Base-by-base conservation (phyloP, 2,113 vertebrate species). In the Passer domesticus region DNA sequence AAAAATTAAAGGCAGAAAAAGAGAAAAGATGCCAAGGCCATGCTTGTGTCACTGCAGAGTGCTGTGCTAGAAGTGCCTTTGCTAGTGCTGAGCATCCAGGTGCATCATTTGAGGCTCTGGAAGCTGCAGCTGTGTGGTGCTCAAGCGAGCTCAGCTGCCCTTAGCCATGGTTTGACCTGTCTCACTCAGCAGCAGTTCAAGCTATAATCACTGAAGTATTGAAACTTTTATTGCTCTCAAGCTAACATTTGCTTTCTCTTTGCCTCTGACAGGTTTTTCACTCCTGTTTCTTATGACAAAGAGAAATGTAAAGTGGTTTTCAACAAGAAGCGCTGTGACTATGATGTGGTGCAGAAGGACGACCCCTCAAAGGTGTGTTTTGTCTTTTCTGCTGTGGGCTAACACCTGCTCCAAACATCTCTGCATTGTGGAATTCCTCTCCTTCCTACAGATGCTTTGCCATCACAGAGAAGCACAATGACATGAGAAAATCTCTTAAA, bases 261-360 rank as follows among this genome's bases (percentile, higher is more conserved):
- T 81, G 28, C 22, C 77, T 37, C 62, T 55, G 33, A 27, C 72
- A 96, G 92, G 28, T 91, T 23, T 49, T 4, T 3, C 22, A 67
- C 10, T 30, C 73, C 92, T 22, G 0, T 0, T 9, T 0, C 0
- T 33, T 96, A 49, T 0, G 69, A 97, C 63, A 21, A 33, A 17
- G 3, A 92, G 25, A 68, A 39, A 4, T 97, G 97, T 25, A 27
- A 74, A 82, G 4, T 50, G 0, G 0, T 93, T 62, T 84, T 96
- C 31, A 78, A 94, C 68, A 18, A 46, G 28, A 0, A 83, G 33
- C 22, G 0, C 11, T 97, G 96, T 35, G 2, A 73, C 74, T 94
- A 92, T 24, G 49, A 93, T 0, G 49, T 96, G 31, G 60, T 96
- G 24, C 13, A 30, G 53, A 97, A 79, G 52, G 27, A 39, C 0